Evolutionary conservation across 2,797 vertebrate species (phyloP).

Genomic region (Notamacropus eugenii): DNA sequence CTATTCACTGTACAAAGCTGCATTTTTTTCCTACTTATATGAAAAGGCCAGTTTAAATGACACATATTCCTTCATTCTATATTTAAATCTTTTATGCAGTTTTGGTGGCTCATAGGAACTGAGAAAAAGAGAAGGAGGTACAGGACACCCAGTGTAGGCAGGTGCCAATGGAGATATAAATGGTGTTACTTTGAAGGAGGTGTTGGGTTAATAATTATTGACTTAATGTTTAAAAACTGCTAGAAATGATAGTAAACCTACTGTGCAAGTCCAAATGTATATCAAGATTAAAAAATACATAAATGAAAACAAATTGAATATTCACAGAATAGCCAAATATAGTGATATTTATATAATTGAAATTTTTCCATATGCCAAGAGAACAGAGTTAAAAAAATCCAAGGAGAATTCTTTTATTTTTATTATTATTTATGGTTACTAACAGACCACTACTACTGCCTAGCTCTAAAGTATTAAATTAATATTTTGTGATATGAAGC

Average conservation of each 20-base stretch:
- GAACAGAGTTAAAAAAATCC: neutral
- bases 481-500: neutral
- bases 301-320: neutral
- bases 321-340: neutral
- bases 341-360: neutral
- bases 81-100: neutral
- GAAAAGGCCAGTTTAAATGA: neutral
- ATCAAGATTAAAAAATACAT: neutral
- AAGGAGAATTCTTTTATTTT: neutral
- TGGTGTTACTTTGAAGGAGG: neutral
- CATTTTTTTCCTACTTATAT: neutral
- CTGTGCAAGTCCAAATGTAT: neutral
- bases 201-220: neutral
- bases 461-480: neutral
- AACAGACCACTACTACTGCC: neutral
- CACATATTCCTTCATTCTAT: neutral
- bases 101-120: neutral
- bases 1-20: neutral
- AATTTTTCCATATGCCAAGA: slow-evolving; percentile 7
- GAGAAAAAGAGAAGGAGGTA: neutral
- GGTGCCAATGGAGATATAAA: neutral
- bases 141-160: neutral
- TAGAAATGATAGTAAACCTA: neutral
- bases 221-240: neutral
- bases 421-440: neutral